A percentile compares a stretch with the other conserved stretches of the same genome.
Evolutionary conservation across 2,797 vertebrate species (phyloP).

Genomic region (Bufotes viridis): DNA sequence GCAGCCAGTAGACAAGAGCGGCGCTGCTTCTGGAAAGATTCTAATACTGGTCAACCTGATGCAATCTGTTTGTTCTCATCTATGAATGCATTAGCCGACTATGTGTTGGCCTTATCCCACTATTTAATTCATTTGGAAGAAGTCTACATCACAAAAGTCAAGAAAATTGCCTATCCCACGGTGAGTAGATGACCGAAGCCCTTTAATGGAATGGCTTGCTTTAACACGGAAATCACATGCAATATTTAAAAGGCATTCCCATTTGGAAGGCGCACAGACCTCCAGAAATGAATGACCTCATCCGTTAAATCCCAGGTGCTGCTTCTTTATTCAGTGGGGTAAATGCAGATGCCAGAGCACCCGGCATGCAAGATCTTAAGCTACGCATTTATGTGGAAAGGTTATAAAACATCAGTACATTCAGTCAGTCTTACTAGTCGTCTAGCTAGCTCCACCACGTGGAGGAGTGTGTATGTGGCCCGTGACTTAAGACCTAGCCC

Average conservation of each 20-base stretch:
- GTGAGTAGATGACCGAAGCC: background rate
- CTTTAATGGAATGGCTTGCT: slow-evolving; percentile 24
- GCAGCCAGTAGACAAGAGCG: no score
- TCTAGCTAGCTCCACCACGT: slow-evolving; percentile 13
- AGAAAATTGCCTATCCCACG: background rate
- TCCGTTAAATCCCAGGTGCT: background rate
- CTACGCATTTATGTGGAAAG: background rate
- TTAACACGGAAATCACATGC: slow-evolving; percentile 27
- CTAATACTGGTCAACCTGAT: background rate
- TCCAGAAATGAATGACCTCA: background rate
- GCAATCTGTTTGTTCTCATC: background rate
- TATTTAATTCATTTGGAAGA: background rate
- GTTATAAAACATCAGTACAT: slow-evolving; percentile 17
- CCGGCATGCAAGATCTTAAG: background rate
- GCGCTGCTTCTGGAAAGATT: background rate
- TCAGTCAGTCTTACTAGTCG: slow-evolving; percentile 15
- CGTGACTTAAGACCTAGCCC: background rate
- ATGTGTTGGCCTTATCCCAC: background rate
- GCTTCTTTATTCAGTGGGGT: background rate
- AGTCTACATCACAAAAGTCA: background rate
- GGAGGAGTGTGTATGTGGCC: slow-evolving; percentile 4
- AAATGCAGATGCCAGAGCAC: slow-evolving; percentile 16
- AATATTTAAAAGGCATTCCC: background rate
- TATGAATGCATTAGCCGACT: no score
- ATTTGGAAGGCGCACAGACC: slow-evolving; percentile 5